Evolutionary conservation across 2,113 vertebrate genomes (phyloP), one percentile per base, ranked within the genome.

Genomic region (Chrysochloris asiatica): DNA sequence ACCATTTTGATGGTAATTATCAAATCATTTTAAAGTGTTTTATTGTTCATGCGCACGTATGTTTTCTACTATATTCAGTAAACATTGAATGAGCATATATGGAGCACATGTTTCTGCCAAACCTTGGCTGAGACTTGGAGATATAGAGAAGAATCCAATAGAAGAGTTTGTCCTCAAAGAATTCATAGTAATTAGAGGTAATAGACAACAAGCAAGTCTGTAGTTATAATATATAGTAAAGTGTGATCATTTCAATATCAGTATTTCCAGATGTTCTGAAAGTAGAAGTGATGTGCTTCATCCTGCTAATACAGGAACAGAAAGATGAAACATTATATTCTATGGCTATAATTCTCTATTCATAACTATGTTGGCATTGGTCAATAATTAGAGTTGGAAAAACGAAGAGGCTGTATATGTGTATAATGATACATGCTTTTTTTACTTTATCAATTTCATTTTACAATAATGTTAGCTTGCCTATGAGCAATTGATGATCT

Each of bases 1-100:
- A n/a, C 79, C 65, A 81, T 54, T 50, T 87, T 26, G 81, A 59
- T 56, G 28, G 59, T 63, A 90, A n/a, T n/a, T n/a, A n/a, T n/a
- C n/a, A n/a, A n/a, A n/a, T n/a, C n/a, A n/a, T n/a, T n/a, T n/a
- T n/a, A n/a, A n/a, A n/a, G n/a, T n/a, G n/a, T 90, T 83, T 91
- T 83, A 45, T 59, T 81, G 14, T 84, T 92, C 36, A 73, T 0
- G 0, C 38, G 13, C 61, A 54, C 43, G n/a, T 17, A 83, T 91
- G 22, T 92, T 88, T 80, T 82, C 54, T 83, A 67, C 26, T 41
- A 14, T 84, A 91, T 65, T 93, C 81, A 86, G n/a, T 48, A 88
- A 93, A 87, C 45, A 79, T 61, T 54, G 77, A 75, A 77, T 65
- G 69, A 89, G 36, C 41, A 87, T 80, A 83, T 73, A 80, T 22